Percentiles rank a stretch among this genome's conserved stretches.
Evolutionary conservation across 2,888 invertebrate species (phyloP).

Genomic region (Gnatocerus cornutus): DNA sequence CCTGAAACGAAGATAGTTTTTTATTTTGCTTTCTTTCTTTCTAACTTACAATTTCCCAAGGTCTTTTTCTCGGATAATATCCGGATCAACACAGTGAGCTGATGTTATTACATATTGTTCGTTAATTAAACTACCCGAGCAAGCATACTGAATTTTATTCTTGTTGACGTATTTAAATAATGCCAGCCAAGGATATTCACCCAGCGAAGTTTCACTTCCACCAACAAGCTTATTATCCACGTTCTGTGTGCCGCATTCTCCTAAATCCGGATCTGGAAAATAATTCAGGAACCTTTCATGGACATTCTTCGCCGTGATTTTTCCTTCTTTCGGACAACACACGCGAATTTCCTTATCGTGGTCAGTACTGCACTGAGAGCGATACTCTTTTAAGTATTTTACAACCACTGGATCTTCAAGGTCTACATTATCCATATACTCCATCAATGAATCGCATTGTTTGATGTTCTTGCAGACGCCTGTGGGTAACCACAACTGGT

Average conservation of each 20-base stretch:
- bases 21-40: not conserved
- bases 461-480: slow-evolving; percentile 44
- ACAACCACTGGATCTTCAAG: slow-evolving; percentile 27
- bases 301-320: slow-evolving; percentile 5
- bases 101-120: slow-evolving; percentile 67
- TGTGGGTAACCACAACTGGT: slow-evolving; percentile 12
- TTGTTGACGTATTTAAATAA: slow-evolving; percentile 55
- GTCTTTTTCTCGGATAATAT: slow-evolving; percentile 52
- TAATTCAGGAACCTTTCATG: slow-evolving; percentile 43
- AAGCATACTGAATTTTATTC: slow-evolving; percentile 56
- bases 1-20: slow-evolving; percentile 65
- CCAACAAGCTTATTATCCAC: slow-evolving; percentile 75
- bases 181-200: slow-evolving; percentile 67
- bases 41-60: slow-evolving; percentile 59
- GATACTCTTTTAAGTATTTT: slow-evolving; percentile 53
- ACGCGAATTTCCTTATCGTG: slow-evolving; percentile 51
- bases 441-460: slow-evolving; percentile 43
- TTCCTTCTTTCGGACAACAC: slow-evolving; percentile 54
- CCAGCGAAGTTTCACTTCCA: slow-evolving; percentile 74
- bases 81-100: slow-evolving; percentile 66
- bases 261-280: slow-evolving; percentile 45
- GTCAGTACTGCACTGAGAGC: slow-evolving; percentile 54
- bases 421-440: slow-evolving; percentile 47
- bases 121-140: slow-evolving; percentile 67
- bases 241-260: slow-evolving; percentile 74